Conservation (phyloP, 2,888 invertebrate genomes). For the Polylopha cassiicola region DNA sequence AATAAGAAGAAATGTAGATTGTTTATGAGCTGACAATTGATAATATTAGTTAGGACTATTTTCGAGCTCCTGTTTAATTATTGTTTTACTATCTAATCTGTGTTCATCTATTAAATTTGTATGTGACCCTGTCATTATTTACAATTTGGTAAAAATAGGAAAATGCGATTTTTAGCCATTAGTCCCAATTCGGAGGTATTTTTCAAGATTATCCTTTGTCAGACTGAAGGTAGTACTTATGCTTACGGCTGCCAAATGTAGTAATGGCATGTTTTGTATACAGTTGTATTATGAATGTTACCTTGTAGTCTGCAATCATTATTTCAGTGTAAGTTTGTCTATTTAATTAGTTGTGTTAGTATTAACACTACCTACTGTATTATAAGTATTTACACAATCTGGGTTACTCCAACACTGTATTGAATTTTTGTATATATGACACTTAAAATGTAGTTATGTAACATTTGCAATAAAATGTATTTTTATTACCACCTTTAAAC, state of each 20-base stretch:
- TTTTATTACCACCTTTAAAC: slow-evolving; percentile 70
- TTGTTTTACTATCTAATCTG: no score
- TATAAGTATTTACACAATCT: slow-evolving; percentile 50
- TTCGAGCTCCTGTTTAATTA: no score
- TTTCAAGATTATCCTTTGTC: slow-evolving; percentile 24
- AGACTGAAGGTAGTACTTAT: slow-evolving; percentile 41
- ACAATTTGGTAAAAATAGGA: no score
- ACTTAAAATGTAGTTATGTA: slow-evolving; percentile 70
- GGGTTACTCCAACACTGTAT: slow-evolving; percentile 51
- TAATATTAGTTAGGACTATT: no score
- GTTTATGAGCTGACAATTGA: no score
- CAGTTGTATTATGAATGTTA: slow-evolving; percentile 35
- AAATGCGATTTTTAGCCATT: slow-evolving; percentile 9
- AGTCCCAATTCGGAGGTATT: slow-evolving; percentile 11
- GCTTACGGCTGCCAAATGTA: slow-evolving; percentile 56
- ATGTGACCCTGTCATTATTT: no score
- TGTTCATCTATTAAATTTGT: no score
- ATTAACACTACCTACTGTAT: slow-evolving; percentile 39
- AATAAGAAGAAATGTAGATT: no score
- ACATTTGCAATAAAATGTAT: slow-evolving; percentile 76
- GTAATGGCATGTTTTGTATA: slow-evolving; percentile 47
- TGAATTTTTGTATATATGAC: slow-evolving; percentile 75
- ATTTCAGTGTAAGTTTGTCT: slow-evolving; percentile 30
- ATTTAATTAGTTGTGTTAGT: slow-evolving; percentile 32
- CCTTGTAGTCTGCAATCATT: slow-evolving; percentile 38